Conservation (phyloP, 2,113 vertebrate genomes). For the Tragelaphus imberbis region DNA sequence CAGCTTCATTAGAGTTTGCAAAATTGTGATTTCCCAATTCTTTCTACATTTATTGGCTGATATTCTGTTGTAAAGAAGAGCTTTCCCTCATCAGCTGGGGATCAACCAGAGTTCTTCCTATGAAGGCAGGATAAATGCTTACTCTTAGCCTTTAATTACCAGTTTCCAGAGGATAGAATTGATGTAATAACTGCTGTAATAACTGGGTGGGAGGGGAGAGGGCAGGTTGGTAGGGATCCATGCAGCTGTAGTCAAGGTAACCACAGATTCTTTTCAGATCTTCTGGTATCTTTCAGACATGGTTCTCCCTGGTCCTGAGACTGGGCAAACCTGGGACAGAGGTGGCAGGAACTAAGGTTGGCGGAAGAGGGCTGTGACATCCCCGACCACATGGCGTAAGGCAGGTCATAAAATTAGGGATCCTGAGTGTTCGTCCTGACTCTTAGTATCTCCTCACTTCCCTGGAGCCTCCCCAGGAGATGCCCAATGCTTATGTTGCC, state of each 20-base stretch:
- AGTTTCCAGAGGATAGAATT: not conserved
- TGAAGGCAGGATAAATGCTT: not conserved
- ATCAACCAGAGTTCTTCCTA: not conserved
- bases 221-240: not conserved
- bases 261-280: not conserved
- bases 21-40: slow-evolving; percentile 4
- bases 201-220: not conserved
- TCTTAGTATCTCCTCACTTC: not conserved
- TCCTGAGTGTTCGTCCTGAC: not conserved
- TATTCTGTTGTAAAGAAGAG: not conserved
- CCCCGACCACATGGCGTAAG: not conserved
- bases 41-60: not conserved
- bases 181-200: not conserved
- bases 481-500: not conserved
- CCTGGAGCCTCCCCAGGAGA: not conserved
- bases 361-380: not conserved
- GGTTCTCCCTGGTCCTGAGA: not conserved
- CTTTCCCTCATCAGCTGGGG: not conserved
- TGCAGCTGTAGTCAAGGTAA: slow-evolving; percentile 18
- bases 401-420: not conserved
- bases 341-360: not conserved
- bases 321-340: not conserved
- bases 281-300: not conserved
- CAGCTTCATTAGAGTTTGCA: not conserved
- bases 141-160: slow-evolving; percentile 1